Base-by-base conservation (phyloP, 1,140 invertebrate species). In the Aphis craccivora region DNA sequence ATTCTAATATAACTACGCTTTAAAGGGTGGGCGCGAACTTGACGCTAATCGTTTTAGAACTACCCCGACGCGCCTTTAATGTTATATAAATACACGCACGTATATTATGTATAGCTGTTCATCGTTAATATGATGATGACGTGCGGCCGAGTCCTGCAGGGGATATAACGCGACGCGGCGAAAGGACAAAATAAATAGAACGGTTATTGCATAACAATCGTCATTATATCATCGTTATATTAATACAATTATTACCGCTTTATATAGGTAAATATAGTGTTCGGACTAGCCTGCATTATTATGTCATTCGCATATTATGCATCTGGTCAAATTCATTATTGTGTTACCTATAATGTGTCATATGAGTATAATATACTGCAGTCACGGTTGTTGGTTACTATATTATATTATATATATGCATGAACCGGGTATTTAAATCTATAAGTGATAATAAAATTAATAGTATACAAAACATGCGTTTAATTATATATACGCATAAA, bases 41-140 rank as follows among this genome's bases (percentile, higher is more conserved):
- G 90, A 91, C 60, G 90, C 43, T 91, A 91, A 91, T 91, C 90
- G 67, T 91, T 91, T 91, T 91, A 91, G 90, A 91, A 91, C 90
- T 76, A 45, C 90, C 90, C 90, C 67, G 35, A 45, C 40, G 8
- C 30, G 90, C 4, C 2, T 40, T 14, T 76, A n/a, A 76, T 76
- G n/a, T 76, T 76, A 18, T n/a, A 67, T n/a, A 53, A 7, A 67
- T 67, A 67, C 9, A 45, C 0, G 0, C 14, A 14, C 14, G 14
- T 45, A 45, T 45, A 11, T 45, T 18, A 30, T n/a, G 20, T n/a
- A n/a, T 76, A 76, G n/a, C 60, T n/a, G n/a, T 76, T 76, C 60
- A 14, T 40, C 60, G 30, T 76, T 18, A 35, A 76, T 76, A 76
- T 20, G 60, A 76, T n/a, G 60, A n/a, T n/a, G 30, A 35, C 30